Conservation (phyloP, 2,888 invertebrate species). For the Dolomedes plantarius region DNA sequence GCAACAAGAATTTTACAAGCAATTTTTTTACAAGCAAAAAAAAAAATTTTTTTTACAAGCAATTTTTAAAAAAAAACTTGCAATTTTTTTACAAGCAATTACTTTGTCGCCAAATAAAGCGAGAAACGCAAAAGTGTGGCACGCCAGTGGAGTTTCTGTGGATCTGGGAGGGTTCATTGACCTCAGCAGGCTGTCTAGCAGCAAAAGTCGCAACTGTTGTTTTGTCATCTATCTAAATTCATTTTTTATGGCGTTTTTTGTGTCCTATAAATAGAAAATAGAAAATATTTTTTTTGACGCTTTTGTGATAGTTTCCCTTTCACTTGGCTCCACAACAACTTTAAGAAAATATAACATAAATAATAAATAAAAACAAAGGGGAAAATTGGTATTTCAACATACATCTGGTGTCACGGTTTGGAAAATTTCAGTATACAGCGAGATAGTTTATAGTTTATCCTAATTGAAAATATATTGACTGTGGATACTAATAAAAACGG, state of each 20-base stretch:
- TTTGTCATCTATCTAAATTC: constrained; percentile 25
- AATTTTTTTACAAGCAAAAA: too few species aligned
- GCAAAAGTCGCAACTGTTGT: constrained; percentile 48
- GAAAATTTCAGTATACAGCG: too few species aligned
- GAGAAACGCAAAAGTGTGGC: constrained; percentile 40
- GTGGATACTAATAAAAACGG: too few species aligned
- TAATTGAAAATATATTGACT: too few species aligned
- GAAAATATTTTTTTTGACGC: background rate
- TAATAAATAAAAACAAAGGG: too few species aligned
- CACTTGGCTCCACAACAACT: background rate
- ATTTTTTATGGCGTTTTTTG: background rate
- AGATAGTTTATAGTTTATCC: too few species aligned
- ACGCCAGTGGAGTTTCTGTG: background rate
- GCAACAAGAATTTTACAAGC: too few species aligned
- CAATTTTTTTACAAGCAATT: too few species aligned
- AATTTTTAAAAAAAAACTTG: too few species aligned
- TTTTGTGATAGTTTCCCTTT: background rate
- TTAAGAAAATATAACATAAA: background rate
- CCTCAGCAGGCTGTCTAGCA: constrained; percentile 36
- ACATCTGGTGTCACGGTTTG: too few species aligned
- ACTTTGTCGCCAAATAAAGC: constrained; percentile 8
- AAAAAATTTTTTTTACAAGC: too few species aligned
- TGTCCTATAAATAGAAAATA: background rate
- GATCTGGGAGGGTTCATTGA: background rate
- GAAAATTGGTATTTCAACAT: too few species aligned